phyloP scores from a whole-genome alignment of 2,888 invertebrate genomes.

The Ophioninae sp. region DNA sequence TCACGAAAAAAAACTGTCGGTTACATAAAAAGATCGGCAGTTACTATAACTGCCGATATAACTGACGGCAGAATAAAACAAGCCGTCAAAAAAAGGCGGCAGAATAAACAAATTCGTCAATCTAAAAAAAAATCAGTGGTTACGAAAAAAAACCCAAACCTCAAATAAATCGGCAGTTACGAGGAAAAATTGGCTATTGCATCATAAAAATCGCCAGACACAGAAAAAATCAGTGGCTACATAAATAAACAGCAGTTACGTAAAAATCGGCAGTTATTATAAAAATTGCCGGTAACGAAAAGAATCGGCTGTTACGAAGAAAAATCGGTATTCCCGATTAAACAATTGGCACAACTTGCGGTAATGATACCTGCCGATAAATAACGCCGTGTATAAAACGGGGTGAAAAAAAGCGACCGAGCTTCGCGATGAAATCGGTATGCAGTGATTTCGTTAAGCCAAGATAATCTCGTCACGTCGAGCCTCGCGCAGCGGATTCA shows the following conservation, averaged over 20 bases:
- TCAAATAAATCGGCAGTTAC: neutral
- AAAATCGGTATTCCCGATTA: neutral
- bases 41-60: too few species aligned
- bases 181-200: neutral
- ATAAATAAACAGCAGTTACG: too few species aligned
- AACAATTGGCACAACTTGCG: neutral
- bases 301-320: neutral
- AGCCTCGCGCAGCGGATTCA: slow-evolving; percentile 33
- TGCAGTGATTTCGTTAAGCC: slow-evolving; percentile 43
- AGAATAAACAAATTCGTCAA: too few species aligned
- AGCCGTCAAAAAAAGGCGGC: too few species aligned
- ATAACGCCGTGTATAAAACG: neutral
- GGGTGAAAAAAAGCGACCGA: neutral
- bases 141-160: too few species aligned
- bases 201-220: neutral
- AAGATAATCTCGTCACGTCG: slow-evolving; percentile 50
- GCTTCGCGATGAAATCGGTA: slow-evolving; percentile 48
- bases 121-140: too few species aligned
- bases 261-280: too few species aligned
- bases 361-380: neutral
- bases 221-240: too few species aligned
- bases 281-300: too few species aligned
- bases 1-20: too few species aligned
- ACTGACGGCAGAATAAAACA: too few species aligned
- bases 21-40: too few species aligned